phyloP scores from a whole-genome alignment of 1,140 invertebrate genomes.

The Drosophila bocqueti region DNA sequence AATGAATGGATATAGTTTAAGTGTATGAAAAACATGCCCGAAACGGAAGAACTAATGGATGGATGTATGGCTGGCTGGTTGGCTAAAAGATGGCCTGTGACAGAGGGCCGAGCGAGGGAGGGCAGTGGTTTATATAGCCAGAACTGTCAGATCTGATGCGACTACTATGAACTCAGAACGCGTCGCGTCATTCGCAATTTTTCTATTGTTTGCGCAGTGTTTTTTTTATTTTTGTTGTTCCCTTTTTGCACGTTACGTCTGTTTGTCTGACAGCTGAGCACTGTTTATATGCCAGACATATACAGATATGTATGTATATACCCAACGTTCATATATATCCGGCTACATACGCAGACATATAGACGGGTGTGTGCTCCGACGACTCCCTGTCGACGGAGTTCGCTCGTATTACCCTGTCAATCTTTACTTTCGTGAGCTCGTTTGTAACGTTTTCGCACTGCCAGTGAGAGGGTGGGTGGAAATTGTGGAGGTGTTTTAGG shows the following conservation, averaged over 20 bases:
- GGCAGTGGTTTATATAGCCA: constrained; percentile 6
- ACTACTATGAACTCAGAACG: constrained; percentile 46
- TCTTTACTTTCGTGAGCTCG: constrained; percentile 60
- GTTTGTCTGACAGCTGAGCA: constrained; percentile 66
- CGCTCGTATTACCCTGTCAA: constrained; percentile 61
- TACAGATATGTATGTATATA: constrained; percentile 3
- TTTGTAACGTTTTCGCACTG: constrained; percentile 51
- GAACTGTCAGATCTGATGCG: constrained; percentile 51
- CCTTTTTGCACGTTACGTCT: constrained; percentile 64
- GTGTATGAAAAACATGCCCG: constrained; percentile 60
- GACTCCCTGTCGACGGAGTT: constrained; percentile 58
- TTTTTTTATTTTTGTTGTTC: constrained; percentile 16
- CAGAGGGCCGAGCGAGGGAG: constrained; percentile 8
- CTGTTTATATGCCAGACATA: constrained; percentile 66
- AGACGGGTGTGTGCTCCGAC: constrained; percentile 36
- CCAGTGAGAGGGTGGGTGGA: constrained; percentile 14
- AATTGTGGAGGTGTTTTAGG: constrained; percentile 27
- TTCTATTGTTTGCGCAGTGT: constrained; percentile 59
- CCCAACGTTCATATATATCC: constrained; percentile 6
- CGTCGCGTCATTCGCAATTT: constrained; percentile 62
- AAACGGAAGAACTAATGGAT: constrained; percentile 71
- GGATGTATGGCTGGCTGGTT: constrained; percentile 60
- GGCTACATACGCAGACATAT: constrained; percentile 10
- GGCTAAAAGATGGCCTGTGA: constrained; percentile 44
- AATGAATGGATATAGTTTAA: constrained; percentile 67